phyloP scores from a whole-genome alignment of 2,113 vertebrate species.

The Callopanchax toddi region DNA sequence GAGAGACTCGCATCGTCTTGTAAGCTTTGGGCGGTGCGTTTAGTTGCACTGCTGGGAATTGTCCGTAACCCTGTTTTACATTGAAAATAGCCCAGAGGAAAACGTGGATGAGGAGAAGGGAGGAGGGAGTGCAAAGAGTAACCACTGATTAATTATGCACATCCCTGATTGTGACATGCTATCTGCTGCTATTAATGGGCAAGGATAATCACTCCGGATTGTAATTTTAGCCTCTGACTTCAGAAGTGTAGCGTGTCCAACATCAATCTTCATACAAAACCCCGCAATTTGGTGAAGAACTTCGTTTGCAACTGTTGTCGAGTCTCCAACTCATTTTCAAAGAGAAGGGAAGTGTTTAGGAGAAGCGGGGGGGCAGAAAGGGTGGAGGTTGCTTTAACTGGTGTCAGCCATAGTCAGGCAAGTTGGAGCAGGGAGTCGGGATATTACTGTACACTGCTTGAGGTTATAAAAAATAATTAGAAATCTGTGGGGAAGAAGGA shows the following conservation, averaged over 20 bases:
- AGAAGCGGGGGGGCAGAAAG: constrained; percentile 40
- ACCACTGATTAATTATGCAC: constrained; percentile 92
- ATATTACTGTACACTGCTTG: constrained; percentile 82
- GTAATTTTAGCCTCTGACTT: constrained; percentile 93
- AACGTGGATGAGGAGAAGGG: constrained; percentile 59
- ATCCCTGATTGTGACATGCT: constrained; percentile 91
- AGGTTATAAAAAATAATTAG: constrained; percentile 87
- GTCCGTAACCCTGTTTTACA: constrained; percentile 96
- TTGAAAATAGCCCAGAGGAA: constrained; percentile 91
- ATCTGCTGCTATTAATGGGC: constrained; percentile 96
- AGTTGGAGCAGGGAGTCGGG: constrained; percentile 74
- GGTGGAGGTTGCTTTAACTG: constrained; percentile 59
- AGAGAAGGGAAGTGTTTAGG: constrained; percentile 52
- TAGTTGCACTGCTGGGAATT: constrained; percentile 92
- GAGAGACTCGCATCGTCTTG: constrained; percentile 87
- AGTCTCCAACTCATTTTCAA: constrained; percentile 60
- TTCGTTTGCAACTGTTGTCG: constrained; percentile 85
- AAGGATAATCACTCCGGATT: constrained; percentile 94
- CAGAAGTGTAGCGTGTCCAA: constrained; percentile 83
- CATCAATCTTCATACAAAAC: constrained; percentile 92
- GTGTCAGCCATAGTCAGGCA: constrained; percentile 72
- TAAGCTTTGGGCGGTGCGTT: constrained; percentile 92
- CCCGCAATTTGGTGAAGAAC: constrained; percentile 88
- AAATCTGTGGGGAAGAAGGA: constrained; percentile 67
- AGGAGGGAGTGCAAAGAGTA: constrained; percentile 58